Percentiles rank a stretch among this genome's conserved stretches.
phyloP scores from a whole-genome alignment of 2,888 invertebrate genomes.

The Chironomus tentans region DNA sequence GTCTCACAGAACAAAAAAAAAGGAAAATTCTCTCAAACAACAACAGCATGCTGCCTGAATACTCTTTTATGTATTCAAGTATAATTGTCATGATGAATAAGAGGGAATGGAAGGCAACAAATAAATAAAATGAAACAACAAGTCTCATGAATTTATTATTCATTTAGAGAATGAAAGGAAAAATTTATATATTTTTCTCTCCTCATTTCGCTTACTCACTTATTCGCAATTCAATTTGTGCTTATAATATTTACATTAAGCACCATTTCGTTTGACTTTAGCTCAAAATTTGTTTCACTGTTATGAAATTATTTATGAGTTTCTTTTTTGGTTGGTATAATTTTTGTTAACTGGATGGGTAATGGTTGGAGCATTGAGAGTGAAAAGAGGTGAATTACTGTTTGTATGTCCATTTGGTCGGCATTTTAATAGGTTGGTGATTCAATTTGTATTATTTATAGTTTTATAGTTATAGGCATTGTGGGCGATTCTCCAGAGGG shows the following conservation, averaged over 20 bases:
- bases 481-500: too few relatives aligned
- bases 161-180: background rate
- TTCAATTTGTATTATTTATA: too few relatives aligned
- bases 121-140: conserved; percentile 8
- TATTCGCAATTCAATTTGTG: conserved; percentile 20
- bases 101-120: background rate
- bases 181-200: background rate
- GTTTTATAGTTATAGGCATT: too few relatives aligned
- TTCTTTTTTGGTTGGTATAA: too few relatives aligned
- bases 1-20: too few relatives aligned
- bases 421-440: too few relatives aligned
- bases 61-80: background rate
- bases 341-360: too few relatives aligned
- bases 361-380: too few relatives aligned
- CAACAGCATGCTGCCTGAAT: background rate
- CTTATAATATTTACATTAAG: background rate
- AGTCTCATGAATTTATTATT: conserved; percentile 26
- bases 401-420: too few relatives aligned
- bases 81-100: conserved; percentile 20
- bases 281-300: background rate
- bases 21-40: background rate
- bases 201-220: background rate
- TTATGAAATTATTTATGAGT: conserved; percentile 16
- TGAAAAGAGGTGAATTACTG: too few relatives aligned
- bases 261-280: background rate